These are phyloP conservation scores for Nasonia vitripennis DNA, from an alignment of 1,140 invertebrate species.

Conservation along the genomic window DNA sequence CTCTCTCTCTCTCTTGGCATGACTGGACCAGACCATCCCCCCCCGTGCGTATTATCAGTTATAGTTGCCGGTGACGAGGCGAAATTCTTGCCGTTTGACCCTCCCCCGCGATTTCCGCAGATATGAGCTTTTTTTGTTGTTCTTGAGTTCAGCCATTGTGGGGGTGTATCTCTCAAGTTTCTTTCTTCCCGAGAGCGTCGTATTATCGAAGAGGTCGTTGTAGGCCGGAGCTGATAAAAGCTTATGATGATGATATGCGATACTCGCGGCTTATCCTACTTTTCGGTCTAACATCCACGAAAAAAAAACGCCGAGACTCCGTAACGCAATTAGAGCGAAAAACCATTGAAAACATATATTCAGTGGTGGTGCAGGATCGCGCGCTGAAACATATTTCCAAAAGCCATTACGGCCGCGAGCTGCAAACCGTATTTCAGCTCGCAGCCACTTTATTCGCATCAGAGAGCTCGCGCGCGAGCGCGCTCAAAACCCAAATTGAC, in stretches of 20 bases:
- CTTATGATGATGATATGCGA: neutral
- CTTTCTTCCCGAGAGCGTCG: neutral
- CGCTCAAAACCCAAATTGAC: neutral
- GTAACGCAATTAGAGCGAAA: neutral
- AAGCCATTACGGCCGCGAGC: neutral
- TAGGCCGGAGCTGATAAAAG: too few species aligned
- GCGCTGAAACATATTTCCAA: neutral
- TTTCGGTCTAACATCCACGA: too few species aligned
- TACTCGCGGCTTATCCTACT: neutral
- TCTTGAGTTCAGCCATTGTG: neutral
- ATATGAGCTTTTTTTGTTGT: constrained; percentile 9
- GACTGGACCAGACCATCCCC: neutral
- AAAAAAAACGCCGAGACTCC: too few species aligned
- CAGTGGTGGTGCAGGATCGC: too few species aligned
- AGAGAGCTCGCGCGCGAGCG: neutral
- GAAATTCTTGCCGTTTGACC: neutral
- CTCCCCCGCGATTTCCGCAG: neutral
- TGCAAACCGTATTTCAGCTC: neutral
- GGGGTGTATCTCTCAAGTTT: neutral
- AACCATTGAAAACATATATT: neutral
- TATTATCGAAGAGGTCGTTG: too few species aligned
- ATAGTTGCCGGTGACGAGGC: neutral
- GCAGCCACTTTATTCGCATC: constrained; percentile 1
- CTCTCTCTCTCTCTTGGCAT: neutral
- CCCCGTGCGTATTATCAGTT: neutral